Conservation (phyloP, 1,140 invertebrate species). For the Drosophila sechellia region DNA sequence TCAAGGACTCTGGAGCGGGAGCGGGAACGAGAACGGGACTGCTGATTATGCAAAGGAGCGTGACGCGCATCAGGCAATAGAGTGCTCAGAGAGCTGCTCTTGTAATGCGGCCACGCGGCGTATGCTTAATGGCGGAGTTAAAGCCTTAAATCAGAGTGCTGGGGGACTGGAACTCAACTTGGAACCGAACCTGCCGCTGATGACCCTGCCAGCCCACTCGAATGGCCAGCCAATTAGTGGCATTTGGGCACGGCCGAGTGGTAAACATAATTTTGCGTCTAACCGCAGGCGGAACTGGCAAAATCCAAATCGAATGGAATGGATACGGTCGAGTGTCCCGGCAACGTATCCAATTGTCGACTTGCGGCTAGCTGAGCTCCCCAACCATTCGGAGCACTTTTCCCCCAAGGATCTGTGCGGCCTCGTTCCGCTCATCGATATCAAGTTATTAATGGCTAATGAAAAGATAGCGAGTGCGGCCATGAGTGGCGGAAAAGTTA, state of each 20-base stretch:
- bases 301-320: constrained; percentile 24
- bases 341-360: constrained; percentile 37
- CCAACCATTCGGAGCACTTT: constrained; percentile 6
- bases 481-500: constrained; percentile 33
- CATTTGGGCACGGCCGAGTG: constrained; percentile 30
- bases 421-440: constrained; percentile 62
- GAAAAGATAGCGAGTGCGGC: constrained; percentile 39
- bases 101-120: constrained; percentile 55
- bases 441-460: constrained; percentile 82
- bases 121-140: constrained; percentile 62
- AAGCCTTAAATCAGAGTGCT: constrained; percentile 53
- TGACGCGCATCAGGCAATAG: constrained; percentile 57
- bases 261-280: constrained; percentile 66
- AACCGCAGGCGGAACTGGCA: constrained; percentile 56
- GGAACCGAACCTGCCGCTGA: too few species aligned
- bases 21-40: constrained; percentile 3
- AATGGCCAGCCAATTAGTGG: constrained; percentile 65
- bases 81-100: constrained; percentile 42
- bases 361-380: constrained; percentile 37
- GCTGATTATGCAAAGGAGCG: constrained; percentile 78
- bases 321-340: constrained; percentile 33
- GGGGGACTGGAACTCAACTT: not conserved
- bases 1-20: constrained; percentile 16
- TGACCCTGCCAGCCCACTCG: not conserved
- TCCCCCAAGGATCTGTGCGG: constrained; percentile 10